These are phyloP conservation scores for Ardeotis arabs DNA, from an alignment of 2,113 vertebrate genomes.

Conservation along the genomic window DNA sequence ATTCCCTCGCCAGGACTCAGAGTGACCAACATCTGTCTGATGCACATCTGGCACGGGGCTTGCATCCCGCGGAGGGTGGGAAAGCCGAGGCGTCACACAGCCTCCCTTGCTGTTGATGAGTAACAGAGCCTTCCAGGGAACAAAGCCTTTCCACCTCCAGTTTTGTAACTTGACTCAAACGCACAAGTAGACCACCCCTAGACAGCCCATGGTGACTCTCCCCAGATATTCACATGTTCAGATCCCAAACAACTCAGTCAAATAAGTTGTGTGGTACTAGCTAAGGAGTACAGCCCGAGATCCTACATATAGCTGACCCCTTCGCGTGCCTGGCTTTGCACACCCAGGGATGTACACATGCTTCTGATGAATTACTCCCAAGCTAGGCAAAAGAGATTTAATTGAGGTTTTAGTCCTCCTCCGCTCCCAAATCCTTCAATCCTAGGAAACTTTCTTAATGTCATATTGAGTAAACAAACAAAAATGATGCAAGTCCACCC, in stretches of 20 bases:
- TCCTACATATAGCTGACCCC: fast-evolving
- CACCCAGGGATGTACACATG: fast-evolving
- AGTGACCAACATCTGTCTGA: background rate
- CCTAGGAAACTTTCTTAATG: background rate
- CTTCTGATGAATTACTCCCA: background rate
- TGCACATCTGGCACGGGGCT: background rate
- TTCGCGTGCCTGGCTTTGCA: fast-evolving
- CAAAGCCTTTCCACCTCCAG: background rate
- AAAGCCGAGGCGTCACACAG: background rate
- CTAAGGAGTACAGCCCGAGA: fast-evolving
- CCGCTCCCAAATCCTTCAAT: background rate
- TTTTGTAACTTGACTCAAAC: background rate
- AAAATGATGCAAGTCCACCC: background rate
- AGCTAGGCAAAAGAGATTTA: background rate
- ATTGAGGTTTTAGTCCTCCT: background rate
- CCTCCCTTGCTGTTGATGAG: background rate
- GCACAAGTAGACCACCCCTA: background rate
- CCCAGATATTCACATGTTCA: background rate
- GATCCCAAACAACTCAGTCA: background rate
- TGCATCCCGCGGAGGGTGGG: fast-evolving
- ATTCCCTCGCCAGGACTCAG: background rate
- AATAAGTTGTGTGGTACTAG: background rate
- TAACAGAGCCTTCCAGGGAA: background rate
- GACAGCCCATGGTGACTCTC: background rate
- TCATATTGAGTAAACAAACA: background rate